Conservation (phyloP, 2,797 vertebrate species). For the Sebastiscus tertius region DNA sequence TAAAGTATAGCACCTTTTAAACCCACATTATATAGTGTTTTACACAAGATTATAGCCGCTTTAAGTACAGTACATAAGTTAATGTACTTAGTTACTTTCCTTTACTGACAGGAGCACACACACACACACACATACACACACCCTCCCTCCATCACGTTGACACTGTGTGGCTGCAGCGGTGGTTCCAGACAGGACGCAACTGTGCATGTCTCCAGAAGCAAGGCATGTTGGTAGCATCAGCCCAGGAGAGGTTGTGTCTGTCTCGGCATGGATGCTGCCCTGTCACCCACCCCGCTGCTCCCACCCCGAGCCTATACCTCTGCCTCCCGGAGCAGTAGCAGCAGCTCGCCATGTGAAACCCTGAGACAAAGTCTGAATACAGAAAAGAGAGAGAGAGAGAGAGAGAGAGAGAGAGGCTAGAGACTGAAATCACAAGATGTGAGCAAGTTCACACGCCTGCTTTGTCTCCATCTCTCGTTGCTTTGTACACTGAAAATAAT, state of each 20-base stretch:
- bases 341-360: constrained; percentile 31
- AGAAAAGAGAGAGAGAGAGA: constrained; percentile 20
- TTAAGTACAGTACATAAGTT: not conserved
- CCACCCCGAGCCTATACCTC: constrained; percentile 22
- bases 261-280: constrained; percentile 61
- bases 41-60: not conserved
- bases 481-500: constrained; percentile 10
- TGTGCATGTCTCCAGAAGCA: constrained; percentile 52
- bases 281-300: constrained; percentile 66
- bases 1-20: not conserved
- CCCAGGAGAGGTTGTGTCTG: constrained; percentile 64
- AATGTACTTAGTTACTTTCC: not conserved
- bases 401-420: not conserved
- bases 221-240: constrained; percentile 31
- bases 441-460: constrained; percentile 11
- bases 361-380: constrained; percentile 51
- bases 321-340: constrained; percentile 38
- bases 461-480: not conserved
- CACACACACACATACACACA: not conserved
- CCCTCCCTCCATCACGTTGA: constrained; percentile 27
- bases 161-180: constrained; percentile 16
- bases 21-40: not conserved
- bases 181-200: constrained; percentile 50
- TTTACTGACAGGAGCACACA: not conserved
- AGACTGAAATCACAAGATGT: constrained; percentile 6